These are phyloP conservation scores for Microchrysa polita DNA, from an alignment of 2,888 invertebrate species.

Conservation along the genomic window DNA sequence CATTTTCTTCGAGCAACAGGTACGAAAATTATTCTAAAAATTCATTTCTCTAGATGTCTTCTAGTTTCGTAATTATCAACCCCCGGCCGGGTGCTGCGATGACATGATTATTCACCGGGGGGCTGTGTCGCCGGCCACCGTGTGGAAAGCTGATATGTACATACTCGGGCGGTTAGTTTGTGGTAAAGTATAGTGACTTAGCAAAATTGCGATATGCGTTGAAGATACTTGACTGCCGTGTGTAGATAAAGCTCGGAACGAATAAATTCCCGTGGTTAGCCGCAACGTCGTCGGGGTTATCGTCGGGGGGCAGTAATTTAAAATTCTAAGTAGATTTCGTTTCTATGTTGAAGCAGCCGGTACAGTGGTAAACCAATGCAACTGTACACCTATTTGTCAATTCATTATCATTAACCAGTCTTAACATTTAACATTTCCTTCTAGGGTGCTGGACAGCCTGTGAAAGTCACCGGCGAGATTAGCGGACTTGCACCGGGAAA, in stretches of 20 bases:
- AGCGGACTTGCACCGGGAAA: conserved; percentile 79
- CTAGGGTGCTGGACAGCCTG: conserved; percentile 72
- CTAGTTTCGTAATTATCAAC: conserved; percentile 21
- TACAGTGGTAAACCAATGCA: no score
- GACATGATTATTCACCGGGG: background rate
- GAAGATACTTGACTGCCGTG: background rate
- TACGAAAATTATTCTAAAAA: conserved; percentile 59
- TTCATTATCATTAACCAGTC: no score
- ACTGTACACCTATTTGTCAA: no score
- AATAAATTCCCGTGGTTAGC: background rate
- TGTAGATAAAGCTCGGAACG: background rate
- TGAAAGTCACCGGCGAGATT: conserved; percentile 84
- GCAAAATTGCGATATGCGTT: background rate
- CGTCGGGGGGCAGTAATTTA: background rate
- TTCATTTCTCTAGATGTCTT: background rate
- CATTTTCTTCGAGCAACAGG: conserved; percentile 81
- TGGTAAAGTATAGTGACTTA: background rate
- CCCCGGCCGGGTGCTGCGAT: background rate
- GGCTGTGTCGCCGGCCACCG: conserved; percentile 1
- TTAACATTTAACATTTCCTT: conserved; percentile 50
- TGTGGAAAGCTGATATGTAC: conserved; percentile 8
- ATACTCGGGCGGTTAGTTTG: background rate
- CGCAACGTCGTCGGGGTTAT: background rate
- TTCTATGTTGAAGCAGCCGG: background rate
- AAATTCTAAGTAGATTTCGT: background rate